Evolutionary conservation across 2,797 vertebrate genomes (phyloP).

Genomic region (Fistularia commersonii): DNA sequence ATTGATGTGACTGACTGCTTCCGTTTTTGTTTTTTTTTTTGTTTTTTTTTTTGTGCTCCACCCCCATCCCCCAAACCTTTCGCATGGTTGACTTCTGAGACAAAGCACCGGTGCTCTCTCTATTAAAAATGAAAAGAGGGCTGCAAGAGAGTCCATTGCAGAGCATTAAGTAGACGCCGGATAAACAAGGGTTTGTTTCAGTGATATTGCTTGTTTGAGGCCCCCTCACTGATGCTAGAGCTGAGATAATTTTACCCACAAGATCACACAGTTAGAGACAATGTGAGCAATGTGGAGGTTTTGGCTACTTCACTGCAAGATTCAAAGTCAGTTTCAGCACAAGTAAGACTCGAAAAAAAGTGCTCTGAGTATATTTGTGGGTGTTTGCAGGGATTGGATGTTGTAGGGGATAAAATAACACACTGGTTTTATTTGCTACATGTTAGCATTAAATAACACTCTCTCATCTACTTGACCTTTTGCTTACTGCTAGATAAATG

Average conservation of each 20-base stretch:
- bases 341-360: too few relatives aligned
- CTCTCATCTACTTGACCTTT: conserved; percentile 68
- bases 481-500: conserved; percentile 60
- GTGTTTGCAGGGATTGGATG: conserved; percentile 9
- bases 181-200: conserved; percentile 47
- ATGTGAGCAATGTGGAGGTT: conserved; percentile 3
- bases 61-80: conserved; percentile 4
- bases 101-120: conserved; percentile 50
- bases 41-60: background rate
- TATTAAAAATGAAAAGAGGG: conserved; percentile 53
- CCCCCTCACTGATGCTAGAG: conserved; percentile 42
- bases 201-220: conserved; percentile 43
- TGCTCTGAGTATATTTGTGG: too few relatives aligned
- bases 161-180: conserved; percentile 29
- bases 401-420: conserved; percentile 33
- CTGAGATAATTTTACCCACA: conserved; percentile 53
- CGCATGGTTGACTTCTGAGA: conserved; percentile 45
- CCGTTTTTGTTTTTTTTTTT: conserved; percentile 20
- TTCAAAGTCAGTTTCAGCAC: too few relatives aligned
- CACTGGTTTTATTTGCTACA: conserved; percentile 49
- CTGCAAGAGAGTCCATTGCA: conserved; percentile 29
- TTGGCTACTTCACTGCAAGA: conserved; percentile 27
- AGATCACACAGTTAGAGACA: conserved; percentile 37
- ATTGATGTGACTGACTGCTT: conserved; percentile 60
- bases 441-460: conserved; percentile 56